Base-by-base conservation (phyloP, 2,888 invertebrate species). In the Malachius bipustulatus region DNA sequence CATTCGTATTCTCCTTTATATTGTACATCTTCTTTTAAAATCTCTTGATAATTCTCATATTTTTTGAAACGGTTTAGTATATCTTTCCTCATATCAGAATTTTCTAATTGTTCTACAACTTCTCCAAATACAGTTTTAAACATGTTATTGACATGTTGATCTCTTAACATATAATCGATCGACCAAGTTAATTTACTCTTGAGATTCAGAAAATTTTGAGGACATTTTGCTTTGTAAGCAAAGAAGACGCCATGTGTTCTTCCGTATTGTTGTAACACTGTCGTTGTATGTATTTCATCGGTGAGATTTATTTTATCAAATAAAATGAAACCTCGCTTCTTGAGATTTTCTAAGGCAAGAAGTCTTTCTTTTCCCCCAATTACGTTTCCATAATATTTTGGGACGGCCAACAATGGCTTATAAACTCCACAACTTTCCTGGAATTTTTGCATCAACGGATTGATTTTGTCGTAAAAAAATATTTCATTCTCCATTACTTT, bases 281-380 rank as follows among this genome's bases (percentile, higher is more conserved):
- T 27, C 3, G 41, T 26, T 10, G 42, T 44, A 35, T 55, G 55
- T n/a, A 52, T 41, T 9, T 51, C 35, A 38, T 55, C 51, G 47
- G 52, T 52, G 4, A 52, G 38, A n/a, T 24, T 30, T 4, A 34
- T 40, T 28, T 48, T 37, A 28, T 54, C 48, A 37, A 52, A 50
- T 4, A 54, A 24, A 4, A 44, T 46, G 33, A 42, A 55, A 3
- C 51, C 51, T 1, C 35, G 8, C 4, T 24, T 32, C 35, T 49
- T 52, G 13, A 55, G 27, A 32, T 55, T 50, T 19, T 48, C 39
- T 27, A 55, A 37, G 12, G 54, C 40, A 2, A 54, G 31, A 1
- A 49, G 47, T 41, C 54, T 52, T 14, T 43, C 43, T 16, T 40
- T 44, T n/a, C 38, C 14, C 24, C 47, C 47, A 6, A 32, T 38